Base-by-base conservation (phyloP, 2,113 vertebrate genomes). In the Felis chaus region DNA sequence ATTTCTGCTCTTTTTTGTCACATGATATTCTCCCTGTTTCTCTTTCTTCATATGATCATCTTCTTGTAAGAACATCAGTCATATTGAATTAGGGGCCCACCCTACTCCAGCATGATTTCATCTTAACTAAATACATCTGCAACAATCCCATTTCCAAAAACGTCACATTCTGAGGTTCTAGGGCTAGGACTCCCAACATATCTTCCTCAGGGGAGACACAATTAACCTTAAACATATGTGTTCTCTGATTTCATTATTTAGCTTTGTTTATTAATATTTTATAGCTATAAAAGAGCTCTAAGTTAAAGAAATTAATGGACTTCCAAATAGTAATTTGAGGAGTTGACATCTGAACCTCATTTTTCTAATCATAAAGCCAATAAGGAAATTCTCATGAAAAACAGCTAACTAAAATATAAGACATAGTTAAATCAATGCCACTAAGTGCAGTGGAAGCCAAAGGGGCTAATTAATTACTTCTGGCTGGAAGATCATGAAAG, bases 231-330 rank as follows among this genome's bases (percentile, higher is more conserved):
- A 48, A 19, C 12, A 18, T 31, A 19, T 61, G 41, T 50, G 4
- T 94, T 92, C 16, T 63, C 73, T 55, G 11, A 91, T 76, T 74
- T 41, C 2, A 61, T 80, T 15, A 69, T 66, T 90, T 94, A 48
- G 13, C 55, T 89, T 92, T 97, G 68, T 88, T 69, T 41, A 63
- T 92, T 36, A 78, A 4, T 69, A 53, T 71, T 78, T 95, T 82
- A 41, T 3, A 81, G 29, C 84, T 66, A 53, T 45, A 61, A 65
- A 74, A 33, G 84, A 80, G 4, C 5, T 53, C 14, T 53, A 89
- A 39, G 29, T 68, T 29, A 63, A 55, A 73, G 39, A 68, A 13
- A 61, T 91, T 76, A 95, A 86, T 81, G 16, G 88, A 71, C 55
- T 65, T 94, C 48, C 61, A 93, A 55, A 11, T 53, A 80, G 29